Conservation (phyloP, 2,888 invertebrate species). For the Calameuta pallipes region DNA sequence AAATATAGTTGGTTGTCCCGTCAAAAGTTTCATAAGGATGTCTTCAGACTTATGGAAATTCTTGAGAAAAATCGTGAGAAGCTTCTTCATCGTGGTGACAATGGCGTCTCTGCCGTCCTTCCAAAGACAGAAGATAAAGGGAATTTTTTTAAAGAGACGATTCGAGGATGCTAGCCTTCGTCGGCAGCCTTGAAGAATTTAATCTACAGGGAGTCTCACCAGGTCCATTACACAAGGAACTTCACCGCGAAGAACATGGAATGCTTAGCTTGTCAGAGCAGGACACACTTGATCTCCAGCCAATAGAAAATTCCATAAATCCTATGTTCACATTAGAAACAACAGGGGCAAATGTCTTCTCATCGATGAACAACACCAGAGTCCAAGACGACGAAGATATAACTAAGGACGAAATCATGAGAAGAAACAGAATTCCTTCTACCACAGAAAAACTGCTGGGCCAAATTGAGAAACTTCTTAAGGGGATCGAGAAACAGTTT, state of each 20-base stretch:
- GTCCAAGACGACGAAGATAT: background rate
- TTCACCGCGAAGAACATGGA: background rate
- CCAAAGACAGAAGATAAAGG: background rate
- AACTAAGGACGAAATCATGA: background rate
- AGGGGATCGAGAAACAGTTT: background rate
- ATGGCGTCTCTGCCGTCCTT: background rate
- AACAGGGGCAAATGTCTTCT: background rate
- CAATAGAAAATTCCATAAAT: background rate
- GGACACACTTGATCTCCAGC: background rate
- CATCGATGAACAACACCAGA: background rate
- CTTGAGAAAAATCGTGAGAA: background rate
- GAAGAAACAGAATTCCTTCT: background rate
- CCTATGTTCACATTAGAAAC: background rate
- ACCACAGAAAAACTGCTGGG: background rate
- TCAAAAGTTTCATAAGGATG: background rate
- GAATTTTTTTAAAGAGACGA: background rate
- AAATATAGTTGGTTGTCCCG: background rate
- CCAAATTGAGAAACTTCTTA: background rate
- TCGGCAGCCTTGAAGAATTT: conserved; percentile 17
- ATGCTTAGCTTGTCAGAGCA: background rate
- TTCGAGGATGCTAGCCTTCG: conserved; percentile 6
- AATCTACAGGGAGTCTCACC: conserved; percentile 1
- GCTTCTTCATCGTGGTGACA: background rate
- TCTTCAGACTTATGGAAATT: background rate
- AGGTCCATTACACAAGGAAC: background rate